Base-by-base conservation (phyloP, 2,888 invertebrate genomes). In the Rotaria socialis region DNA sequence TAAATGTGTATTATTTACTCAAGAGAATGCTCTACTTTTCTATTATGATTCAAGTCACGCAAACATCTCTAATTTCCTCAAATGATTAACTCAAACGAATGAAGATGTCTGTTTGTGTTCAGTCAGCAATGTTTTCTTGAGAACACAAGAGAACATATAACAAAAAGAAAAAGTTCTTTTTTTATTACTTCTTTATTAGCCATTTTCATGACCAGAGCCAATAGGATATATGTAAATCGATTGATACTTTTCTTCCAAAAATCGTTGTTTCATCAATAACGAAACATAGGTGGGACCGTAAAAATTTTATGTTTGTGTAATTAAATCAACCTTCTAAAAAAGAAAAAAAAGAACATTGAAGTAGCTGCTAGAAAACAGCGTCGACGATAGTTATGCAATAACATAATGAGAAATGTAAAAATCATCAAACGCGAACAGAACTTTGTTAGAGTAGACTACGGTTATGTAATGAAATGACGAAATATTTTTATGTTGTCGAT, bases 181-280 rank as follows among this genome's bases (percentile, higher is more conserved):
- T 67, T 16, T 67, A 27, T 67, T 67, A 67, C 67, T 67, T 67
- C 67, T 67, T 67, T 67, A 6, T 67, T 67, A 67, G 67, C 67
- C 67, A 67, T 67, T 67, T 16, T 67, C 67, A 27, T 67, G 11
- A 27, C 67, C 14, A 67, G 35, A 14, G 16, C 67, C 67, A 67
- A 27, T 67, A 67, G 67, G 35, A 35, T 35, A 67, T 35, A 11
- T 14, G 67, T 67, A 16, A 67, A 14, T 14, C 67, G 27, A 35
- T 11, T 35, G 67, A 67, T 67, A 35, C 24, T 67, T 67, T 16
- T 67, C 27, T 35, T 11, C 67, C 35, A 27, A 10, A 35, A 35
- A 35, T 27, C 27, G 67, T 67, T 67, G 67, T 67, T 27, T 67
- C 67, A 67, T 67, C 35, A 67, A 67, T 67, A 67, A 16, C 16